Conservation (phyloP, 2,888 invertebrate species). For the Leistus spinibarbis region DNA sequence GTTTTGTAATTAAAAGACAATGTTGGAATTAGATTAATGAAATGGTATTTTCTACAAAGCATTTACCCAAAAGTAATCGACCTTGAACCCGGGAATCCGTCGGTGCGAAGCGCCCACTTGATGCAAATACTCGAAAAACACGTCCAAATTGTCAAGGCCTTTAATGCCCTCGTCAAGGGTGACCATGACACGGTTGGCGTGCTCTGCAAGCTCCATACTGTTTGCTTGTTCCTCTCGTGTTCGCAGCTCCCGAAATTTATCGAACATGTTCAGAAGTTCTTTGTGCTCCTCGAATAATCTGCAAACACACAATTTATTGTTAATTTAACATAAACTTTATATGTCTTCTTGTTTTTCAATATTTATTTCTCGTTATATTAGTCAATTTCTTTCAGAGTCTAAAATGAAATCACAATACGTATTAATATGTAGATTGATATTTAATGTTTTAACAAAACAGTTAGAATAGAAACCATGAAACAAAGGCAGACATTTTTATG, state of each 20-base stretch:
- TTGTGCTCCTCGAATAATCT: constrained; percentile 87
- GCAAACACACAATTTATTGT: constrained; percentile 46
- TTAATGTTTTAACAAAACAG: too few relatives aligned
- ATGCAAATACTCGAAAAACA: constrained; percentile 80
- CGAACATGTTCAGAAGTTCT: constrained; percentile 78
- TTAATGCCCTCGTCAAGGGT: constrained; percentile 89
- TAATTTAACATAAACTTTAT: too few relatives aligned
- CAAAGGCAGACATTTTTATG: background rate
- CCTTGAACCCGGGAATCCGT: constrained; percentile 83
- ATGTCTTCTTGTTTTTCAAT: too few relatives aligned
- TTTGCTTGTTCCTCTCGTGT: constrained; percentile 81
- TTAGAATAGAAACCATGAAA: background rate
- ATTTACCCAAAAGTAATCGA: constrained; percentile 87
- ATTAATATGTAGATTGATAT: too few relatives aligned
- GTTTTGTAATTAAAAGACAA: background rate
- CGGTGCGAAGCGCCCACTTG: constrained; percentile 84
- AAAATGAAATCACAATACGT: too few relatives aligned
- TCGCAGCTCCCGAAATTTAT: constrained; percentile 78
- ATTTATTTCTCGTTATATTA: too few relatives aligned
- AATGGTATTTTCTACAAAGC: background rate
- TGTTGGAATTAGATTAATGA: background rate
- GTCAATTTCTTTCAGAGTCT: too few relatives aligned
- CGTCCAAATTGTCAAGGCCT: constrained; percentile 82
- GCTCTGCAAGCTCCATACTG: constrained; percentile 83
- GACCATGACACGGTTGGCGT: constrained; percentile 88